A percentile compares a stretch with the other conserved stretches of the same genome.
phyloP scores from a whole-genome alignment of 2,888 invertebrate species.

The Harpalus rufipes region DNA sequence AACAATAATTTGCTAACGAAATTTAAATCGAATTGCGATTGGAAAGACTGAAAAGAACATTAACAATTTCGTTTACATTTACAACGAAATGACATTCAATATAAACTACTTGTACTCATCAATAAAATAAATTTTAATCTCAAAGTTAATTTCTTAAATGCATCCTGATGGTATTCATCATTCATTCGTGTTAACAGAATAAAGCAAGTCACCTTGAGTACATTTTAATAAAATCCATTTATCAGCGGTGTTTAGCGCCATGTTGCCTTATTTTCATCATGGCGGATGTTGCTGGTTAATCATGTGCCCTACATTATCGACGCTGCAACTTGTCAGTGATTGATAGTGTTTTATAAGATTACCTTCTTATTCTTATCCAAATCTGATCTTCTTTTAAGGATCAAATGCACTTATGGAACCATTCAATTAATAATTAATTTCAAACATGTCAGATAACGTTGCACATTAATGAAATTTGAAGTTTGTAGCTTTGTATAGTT shows the following conservation, averaged over 20 bases:
- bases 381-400: not conserved
- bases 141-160: conserved; percentile 47
- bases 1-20: conserved; percentile 12
- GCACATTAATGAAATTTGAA: not conserved
- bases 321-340: conserved; percentile 4
- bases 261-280: conserved; percentile 17
- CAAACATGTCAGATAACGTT: not conserved
- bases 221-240: conserved; percentile 49
- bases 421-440: not conserved
- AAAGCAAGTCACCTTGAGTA: conserved; percentile 45
- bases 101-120: not conserved
- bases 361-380: conserved; percentile 1
- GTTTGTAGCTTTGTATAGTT: not conserved
- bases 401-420: not conserved
- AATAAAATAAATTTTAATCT: conserved; percentile 21
- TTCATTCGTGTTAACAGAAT: conserved; percentile 7
- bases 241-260: conserved; percentile 23
- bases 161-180: conserved; percentile 13
- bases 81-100: conserved; percentile 6
- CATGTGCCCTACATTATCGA: conserved; percentile 50
- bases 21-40: not conserved
- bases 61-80: not conserved
- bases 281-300: conserved; percentile 47
- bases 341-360: not conserved
- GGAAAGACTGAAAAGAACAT: conserved; percentile 1